phyloP scores from a whole-genome alignment of 1,140 invertebrate genomes.

The Drosophila chauvacae region DNA sequence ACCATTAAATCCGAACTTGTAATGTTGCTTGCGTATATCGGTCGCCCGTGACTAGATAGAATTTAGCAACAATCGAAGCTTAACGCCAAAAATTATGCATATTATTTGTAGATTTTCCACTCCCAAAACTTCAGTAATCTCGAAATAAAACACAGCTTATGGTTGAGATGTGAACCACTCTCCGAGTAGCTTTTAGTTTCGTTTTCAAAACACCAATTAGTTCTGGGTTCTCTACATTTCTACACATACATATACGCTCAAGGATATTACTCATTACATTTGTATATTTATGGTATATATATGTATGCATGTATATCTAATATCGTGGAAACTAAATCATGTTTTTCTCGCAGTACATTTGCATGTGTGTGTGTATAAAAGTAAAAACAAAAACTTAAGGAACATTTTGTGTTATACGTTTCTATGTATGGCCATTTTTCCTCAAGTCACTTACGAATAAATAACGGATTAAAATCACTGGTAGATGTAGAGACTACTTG shows the following conservation, averaged over 20 bases:
- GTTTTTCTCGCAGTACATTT: conserved; percentile 28
- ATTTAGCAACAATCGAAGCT: no score
- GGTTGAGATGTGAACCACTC: conserved; percentile 3
- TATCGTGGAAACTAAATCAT: conserved; percentile 37
- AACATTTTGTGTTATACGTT: conserved; percentile 47
- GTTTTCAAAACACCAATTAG: conserved; percentile 69
- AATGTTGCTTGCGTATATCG: not conserved
- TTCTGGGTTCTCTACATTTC: conserved; percentile 69
- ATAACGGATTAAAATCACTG: conserved; percentile 54
- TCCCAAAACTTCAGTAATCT: not conserved
- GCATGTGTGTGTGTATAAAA: conserved; percentile 35
- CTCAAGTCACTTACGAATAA: conserved; percentile 29
- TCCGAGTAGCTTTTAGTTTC: conserved; percentile 27
- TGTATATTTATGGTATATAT: conserved; percentile 36
- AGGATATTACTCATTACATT: conserved; percentile 56
- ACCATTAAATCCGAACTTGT: not conserved
- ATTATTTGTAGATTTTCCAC: no score
- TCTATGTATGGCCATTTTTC: conserved; percentile 38
- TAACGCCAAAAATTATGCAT: no score
- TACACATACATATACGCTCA: conserved; percentile 68
- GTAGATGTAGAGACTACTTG: conserved; percentile 49
- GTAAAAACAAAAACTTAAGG: conserved; percentile 54
- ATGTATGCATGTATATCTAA: conserved; percentile 26
- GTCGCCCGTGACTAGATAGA: no score
- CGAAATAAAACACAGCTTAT: conserved; percentile 8